phyloP scores from a whole-genome alignment of 2,888 invertebrate genomes.

The Atethmia centrago region DNA sequence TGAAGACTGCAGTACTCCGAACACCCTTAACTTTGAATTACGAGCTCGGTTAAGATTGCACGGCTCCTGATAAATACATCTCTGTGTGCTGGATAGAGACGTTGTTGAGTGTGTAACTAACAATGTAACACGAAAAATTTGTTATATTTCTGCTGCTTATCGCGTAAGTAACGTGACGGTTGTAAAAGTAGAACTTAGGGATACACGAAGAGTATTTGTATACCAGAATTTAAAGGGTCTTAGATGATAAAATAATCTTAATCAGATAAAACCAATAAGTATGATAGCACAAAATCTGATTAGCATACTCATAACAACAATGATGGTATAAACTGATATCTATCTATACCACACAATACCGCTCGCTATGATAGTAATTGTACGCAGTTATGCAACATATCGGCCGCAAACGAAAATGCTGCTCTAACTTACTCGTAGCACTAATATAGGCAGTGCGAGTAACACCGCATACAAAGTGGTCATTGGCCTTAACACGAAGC shows the following conservation, averaged over 20 bases:
- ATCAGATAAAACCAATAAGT: slow-evolving; percentile 1
- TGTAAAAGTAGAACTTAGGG: neutral
- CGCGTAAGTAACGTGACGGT: neutral
- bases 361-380: slow-evolving; percentile 38
- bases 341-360: slow-evolving; percentile 5
- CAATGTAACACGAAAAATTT: slow-evolving; percentile 6
- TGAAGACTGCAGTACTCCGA: slow-evolving; percentile 49
- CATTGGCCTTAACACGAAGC: slow-evolving; percentile 53
- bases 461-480: slow-evolving; percentile 56
- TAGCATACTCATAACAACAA: neutral
- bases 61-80: slow-evolving; percentile 43
- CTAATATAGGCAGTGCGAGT: slow-evolving; percentile 39
- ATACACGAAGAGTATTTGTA: neutral
- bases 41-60: slow-evolving; percentile 54
- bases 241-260: neutral
- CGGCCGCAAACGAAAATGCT: slow-evolving; percentile 52
- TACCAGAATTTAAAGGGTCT: neutral
- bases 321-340: slow-evolving; percentile 20
- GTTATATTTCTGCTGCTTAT: neutral
- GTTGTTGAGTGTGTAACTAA: neutral
- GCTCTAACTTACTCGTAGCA: slow-evolving; percentile 46
- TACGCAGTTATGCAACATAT: slow-evolving; percentile 50
- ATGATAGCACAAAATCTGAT: slow-evolving; percentile 17
- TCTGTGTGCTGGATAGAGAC: neutral
- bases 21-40: slow-evolving; percentile 60